Conservation (phyloP, 2,113 vertebrate genomes). For the Girardinichthys multiradiatus region DNA sequence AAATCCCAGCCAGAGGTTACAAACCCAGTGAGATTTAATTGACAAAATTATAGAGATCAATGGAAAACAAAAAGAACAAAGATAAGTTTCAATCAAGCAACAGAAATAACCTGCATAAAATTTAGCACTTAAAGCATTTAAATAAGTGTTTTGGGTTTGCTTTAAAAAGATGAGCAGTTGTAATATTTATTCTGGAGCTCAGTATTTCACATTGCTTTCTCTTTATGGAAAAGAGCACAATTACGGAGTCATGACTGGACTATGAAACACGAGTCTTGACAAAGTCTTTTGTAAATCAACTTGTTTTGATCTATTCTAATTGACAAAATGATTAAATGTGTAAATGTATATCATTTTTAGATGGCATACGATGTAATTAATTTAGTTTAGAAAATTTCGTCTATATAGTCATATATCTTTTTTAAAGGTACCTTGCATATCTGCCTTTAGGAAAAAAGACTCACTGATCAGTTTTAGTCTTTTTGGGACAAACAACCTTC, state of each 20-base stretch:
- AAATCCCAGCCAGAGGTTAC: neutral
- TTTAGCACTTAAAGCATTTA: neutral
- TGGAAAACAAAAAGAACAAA: neutral
- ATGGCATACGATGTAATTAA: neutral
- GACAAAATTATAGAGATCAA: neutral
- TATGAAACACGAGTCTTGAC: neutral
- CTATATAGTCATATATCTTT: neutral
- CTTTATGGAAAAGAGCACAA: neutral
- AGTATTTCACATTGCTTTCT: neutral
- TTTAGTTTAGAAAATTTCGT: too few species aligned
- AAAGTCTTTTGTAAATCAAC: neutral
- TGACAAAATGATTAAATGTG: neutral
- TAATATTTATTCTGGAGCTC: neutral
- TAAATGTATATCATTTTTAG: neutral
- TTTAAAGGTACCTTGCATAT: neutral
- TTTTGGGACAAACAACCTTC: neutral
- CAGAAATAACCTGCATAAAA: too few species aligned
- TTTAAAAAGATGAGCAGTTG: neutral
- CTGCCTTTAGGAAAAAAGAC: neutral
- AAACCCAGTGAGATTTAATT: neutral
- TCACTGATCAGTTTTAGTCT: neutral
- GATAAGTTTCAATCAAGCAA: neutral
- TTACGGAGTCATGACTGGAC: neutral
- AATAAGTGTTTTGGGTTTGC: too few species aligned
- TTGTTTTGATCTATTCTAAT: neutral